These are phyloP conservation scores for Drosophila atroscutellata DNA, from an alignment of 2,888 invertebrate species.

Conservation along the genomic window DNA sequence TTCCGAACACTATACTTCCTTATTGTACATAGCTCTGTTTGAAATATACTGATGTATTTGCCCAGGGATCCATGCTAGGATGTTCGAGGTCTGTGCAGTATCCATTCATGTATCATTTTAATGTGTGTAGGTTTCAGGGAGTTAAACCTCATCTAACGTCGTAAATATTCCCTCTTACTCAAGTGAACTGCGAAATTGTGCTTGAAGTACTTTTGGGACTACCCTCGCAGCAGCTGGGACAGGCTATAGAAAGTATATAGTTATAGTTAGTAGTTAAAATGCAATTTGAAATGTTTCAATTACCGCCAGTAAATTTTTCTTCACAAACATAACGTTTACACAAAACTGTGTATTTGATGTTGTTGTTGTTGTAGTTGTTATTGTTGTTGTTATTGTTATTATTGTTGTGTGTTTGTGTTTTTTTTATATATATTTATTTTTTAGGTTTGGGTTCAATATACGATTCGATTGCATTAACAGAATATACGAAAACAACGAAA, in stretches of 20 bases:
- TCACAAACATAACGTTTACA: constrained; percentile 84
- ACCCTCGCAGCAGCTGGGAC: neutral
- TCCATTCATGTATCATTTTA: too few species aligned
- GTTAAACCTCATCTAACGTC: too few species aligned
- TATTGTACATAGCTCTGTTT: too few species aligned
- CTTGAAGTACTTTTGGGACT: neutral
- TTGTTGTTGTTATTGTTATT: constrained; percentile 27
- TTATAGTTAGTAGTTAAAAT: constrained; percentile 15
- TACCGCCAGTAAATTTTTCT: constrained; percentile 84
- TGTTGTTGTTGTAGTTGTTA: constrained; percentile 48
- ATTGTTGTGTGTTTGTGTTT: constrained; percentile 46
- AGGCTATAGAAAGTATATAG: constrained; percentile 1
- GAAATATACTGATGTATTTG: too few species aligned
- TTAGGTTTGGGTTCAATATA: constrained; percentile 42
- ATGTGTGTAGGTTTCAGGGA: too few species aligned
- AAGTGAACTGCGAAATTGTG: too few species aligned
- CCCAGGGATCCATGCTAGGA: too few species aligned
- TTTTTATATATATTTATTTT: constrained; percentile 17
- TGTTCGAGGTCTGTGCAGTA: too few species aligned
- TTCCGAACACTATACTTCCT: neutral
- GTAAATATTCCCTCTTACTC: too few species aligned
- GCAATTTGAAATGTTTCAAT: constrained; percentile 53
- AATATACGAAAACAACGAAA: constrained; percentile 75
- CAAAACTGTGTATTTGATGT: constrained; percentile 73
- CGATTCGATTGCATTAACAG: constrained; percentile 73